Base-by-base conservation (phyloP, 2,888 invertebrate genomes). In the Lymantria monacha region DNA sequence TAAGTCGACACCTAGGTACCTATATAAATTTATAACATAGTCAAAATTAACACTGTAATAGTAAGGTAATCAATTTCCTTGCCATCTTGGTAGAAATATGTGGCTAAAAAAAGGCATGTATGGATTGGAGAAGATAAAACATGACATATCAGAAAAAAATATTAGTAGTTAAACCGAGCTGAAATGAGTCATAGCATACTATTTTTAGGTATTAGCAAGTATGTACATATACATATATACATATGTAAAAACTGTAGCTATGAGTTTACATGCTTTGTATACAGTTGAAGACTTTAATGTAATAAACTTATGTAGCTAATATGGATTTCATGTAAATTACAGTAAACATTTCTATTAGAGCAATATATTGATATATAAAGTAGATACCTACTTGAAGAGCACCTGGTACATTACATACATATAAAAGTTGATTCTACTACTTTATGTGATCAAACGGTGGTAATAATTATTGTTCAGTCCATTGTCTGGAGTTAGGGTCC, bases 381-480 rank as follows among this genome's bases (percentile, higher is more conserved):
- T 55, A 47, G 40, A 40, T 53, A 50, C 42, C 44, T 14, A 52
- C 22, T 9, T 12, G 13, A 0, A 42, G 46, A 61, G 57, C 65
- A 62, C 54, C 53, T 63, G 61, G 56, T 11, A 51, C 44, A 59
- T 59, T 55, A 51, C 42, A 41, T 61, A 57, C 46, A 52, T 62
- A 56, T 55, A 59, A 55, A 57, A 40, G 38, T 44, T 51, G 11
- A 50, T 61, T 56, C 48, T 43, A 48, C 49, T 51, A 50, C 36
- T 57, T 45, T 43, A 51, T 54, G 38, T n/a, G 45, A 63, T 62
- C 53, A 55, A 53, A 59, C 56, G 46, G 30, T 51, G 45, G 44
- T 15, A 49, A 54, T 53, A 55, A 58, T 63, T 58, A 57, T 58
- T 44, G 43, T 49, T 43, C 30, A 51, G 49, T 51, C 30, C 44